Evolutionary conservation across 1,140 invertebrate species (phyloP).

Genomic region (Carposina sasakii): DNA sequence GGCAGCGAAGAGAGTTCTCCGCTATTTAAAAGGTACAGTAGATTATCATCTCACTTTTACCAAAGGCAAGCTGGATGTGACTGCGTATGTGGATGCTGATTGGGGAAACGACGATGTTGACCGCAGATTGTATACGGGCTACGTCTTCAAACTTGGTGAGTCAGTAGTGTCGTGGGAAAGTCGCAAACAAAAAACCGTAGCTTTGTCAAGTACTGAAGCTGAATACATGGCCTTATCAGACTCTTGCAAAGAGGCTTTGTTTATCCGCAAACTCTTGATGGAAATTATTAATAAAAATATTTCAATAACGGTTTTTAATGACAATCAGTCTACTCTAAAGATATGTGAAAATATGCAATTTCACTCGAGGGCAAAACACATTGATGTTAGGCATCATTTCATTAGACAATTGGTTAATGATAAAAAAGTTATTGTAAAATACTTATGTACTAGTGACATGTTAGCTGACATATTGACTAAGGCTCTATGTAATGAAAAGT

Average conservation of each 20-base stretch:
- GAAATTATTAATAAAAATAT: not conserved
- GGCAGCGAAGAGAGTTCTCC: slow-evolving; percentile 2
- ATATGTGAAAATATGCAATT: slow-evolving; percentile 8
- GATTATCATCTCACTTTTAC: slow-evolving; percentile 1
- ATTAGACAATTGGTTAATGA: slow-evolving; percentile 4
- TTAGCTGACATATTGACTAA: slow-evolving; percentile 18
- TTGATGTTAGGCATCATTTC: slow-evolving; percentile 21
- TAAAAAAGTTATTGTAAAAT: slow-evolving; percentile 7
- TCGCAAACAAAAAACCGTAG: slow-evolving; percentile 44
- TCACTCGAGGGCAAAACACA: slow-evolving; percentile 18
- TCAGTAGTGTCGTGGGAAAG: slow-evolving; percentile 37
- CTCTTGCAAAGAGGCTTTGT: slow-evolving; percentile 14
- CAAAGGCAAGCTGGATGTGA: not conserved
- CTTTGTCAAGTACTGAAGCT: slow-evolving; percentile 49
- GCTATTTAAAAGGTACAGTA: slow-evolving; percentile 13
- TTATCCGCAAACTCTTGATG: not conserved
- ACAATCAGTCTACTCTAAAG: slow-evolving; percentile 17
- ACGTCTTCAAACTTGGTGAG: slow-evolving; percentile 28
- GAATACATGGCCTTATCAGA: slow-evolving; percentile 50
- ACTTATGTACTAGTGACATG: slow-evolving; percentile 10
- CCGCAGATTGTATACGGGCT: slow-evolving; percentile 42
- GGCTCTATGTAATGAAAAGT: slow-evolving; percentile 1
- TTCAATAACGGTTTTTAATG: slow-evolving; percentile 10
- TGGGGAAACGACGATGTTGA: slow-evolving; percentile 31
- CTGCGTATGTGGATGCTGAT: slow-evolving; percentile 33